Percentiles rank a stretch among this genome's conserved stretches.
These are phyloP conservation scores for Oscheius sp. DNA, from an alignment of 2,888 invertebrate genomes.

Conservation along the genomic window DNA sequence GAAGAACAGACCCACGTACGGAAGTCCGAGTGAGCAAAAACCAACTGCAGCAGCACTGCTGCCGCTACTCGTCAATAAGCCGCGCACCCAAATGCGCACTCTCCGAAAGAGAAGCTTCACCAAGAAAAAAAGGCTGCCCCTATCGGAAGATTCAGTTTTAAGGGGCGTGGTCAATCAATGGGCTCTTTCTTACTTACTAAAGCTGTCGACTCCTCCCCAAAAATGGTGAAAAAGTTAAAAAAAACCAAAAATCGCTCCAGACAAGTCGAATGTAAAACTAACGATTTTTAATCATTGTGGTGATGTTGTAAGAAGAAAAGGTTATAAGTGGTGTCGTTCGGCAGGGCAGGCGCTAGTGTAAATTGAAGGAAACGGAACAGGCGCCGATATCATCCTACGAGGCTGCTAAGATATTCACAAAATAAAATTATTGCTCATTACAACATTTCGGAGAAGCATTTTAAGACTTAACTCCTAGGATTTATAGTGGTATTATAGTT, in stretches of 20 bases:
- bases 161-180: not conserved
- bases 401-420: slow-evolving; percentile 18
- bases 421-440: not conserved
- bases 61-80: slow-evolving; percentile 23
- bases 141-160: slow-evolving; percentile 15
- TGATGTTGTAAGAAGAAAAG: slow-evolving; percentile 21
- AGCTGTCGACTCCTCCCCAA: not conserved
- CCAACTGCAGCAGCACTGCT: slow-evolving; percentile 5
- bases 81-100: slow-evolving; percentile 19
- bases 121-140: slow-evolving; percentile 8
- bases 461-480: too few species aligned
- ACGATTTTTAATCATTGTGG: slow-evolving; percentile 13
- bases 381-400: slow-evolving; percentile 25
- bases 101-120: slow-evolving; percentile 8
- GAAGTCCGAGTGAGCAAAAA: slow-evolving; percentile 13
- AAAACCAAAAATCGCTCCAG: not conserved
- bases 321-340: slow-evolving; percentile 30
- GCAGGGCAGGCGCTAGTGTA: slow-evolving; percentile 27
- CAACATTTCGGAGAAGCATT: too few species aligned
- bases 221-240: too few species aligned
- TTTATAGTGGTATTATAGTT: too few species aligned
- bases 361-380: slow-evolving; percentile 26
- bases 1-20: not conserved
- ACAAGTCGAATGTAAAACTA: not conserved
- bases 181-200: not conserved